A percentile compares a stretch with the other conserved stretches of the same genome.
Conservation (phyloP, 2,888 invertebrate species). For the Drosophila histrio region DNA sequence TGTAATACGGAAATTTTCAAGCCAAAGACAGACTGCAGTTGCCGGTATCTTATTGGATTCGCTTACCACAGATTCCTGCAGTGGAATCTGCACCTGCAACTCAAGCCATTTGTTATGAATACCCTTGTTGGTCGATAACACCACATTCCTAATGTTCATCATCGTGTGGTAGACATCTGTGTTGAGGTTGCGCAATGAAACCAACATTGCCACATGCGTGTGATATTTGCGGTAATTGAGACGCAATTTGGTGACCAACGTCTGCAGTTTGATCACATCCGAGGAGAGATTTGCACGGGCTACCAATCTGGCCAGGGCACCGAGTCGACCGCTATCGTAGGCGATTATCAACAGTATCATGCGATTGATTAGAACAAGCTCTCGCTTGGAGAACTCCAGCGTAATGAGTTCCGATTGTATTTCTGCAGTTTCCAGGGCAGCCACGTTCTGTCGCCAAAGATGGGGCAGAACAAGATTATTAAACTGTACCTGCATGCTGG, state of each 20-base stretch:
- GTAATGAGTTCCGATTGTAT: conserved; percentile 68
- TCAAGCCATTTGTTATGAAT: conserved; percentile 77
- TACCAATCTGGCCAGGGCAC: conserved; percentile 40
- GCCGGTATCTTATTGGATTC: conserved; percentile 18
- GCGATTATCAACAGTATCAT: conserved; percentile 45
- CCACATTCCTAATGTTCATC: conserved; percentile 56
- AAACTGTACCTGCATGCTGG: conserved; percentile 65
- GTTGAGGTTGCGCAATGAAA: conserved; percentile 60
- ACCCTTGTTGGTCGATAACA: conserved; percentile 56
- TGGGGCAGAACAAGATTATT: conserved; percentile 72
- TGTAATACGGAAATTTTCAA: conserved; percentile 71
- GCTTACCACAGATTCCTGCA: conserved; percentile 3
- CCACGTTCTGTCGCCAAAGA: conserved; percentile 75
- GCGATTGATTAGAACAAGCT: conserved; percentile 60
- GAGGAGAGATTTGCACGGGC: conserved; percentile 28
- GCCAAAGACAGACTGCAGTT: conserved; percentile 75
- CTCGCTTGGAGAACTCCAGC: conserved; percentile 80
- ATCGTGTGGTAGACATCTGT: conserved; percentile 64
- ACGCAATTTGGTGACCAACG: conserved; percentile 55
- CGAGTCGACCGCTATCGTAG: conserved; percentile 37
- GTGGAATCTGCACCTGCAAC: conserved; percentile 72
- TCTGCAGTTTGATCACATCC: conserved; percentile 67
- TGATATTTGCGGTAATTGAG: conserved; percentile 58
- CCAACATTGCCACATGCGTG: conserved; percentile 53
- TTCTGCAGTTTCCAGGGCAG: conserved; percentile 65